Evolutionary conservation across 2,888 invertebrate genomes (phyloP).

Genomic region (Malthinus seriepunctatus): DNA sequence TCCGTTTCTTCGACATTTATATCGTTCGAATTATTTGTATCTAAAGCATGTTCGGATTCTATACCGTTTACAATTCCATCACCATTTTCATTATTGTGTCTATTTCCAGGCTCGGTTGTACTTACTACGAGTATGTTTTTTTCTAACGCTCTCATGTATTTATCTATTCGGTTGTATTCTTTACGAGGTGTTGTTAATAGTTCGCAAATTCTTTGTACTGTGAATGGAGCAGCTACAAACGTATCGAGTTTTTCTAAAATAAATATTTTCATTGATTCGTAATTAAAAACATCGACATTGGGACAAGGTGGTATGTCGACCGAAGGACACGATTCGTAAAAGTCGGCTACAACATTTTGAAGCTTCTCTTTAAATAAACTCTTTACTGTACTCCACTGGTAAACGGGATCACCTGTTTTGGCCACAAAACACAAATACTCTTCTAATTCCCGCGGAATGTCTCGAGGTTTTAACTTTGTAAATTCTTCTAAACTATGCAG

Average conservation of each 20-base stretch:
- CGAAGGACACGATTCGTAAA: slow-evolving; percentile 76
- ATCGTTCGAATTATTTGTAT: slow-evolving; percentile 57
- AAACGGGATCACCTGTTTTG: slow-evolving; percentile 91
- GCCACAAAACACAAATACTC: slow-evolving; percentile 90
- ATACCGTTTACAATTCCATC: slow-evolving; percentile 66
- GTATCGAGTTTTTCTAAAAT: slow-evolving; percentile 80
- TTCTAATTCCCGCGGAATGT: slow-evolving; percentile 86
- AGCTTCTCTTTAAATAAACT: slow-evolving; percentile 87
- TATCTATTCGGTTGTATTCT: slow-evolving; percentile 94
- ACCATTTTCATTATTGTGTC: slow-evolving; percentile 68
- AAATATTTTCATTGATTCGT: slow-evolving; percentile 84
- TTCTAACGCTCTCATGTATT: slow-evolving; percentile 95
- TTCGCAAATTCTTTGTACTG: slow-evolving; percentile 94
- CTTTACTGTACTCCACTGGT: slow-evolving; percentile 88
- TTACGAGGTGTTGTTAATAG: slow-evolving; percentile 87
- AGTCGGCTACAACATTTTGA: slow-evolving; percentile 83
- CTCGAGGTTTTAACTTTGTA: slow-evolving; percentile 73
- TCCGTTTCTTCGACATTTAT: slow-evolving; percentile 64
- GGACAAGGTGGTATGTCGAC: slow-evolving; percentile 84
- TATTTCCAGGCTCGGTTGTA: slow-evolving; percentile 70
- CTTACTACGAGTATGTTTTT: slow-evolving; percentile 91
- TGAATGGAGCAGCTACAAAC: slow-evolving; percentile 91
- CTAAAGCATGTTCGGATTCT: slow-evolving; percentile 59
- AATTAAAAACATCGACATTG: slow-evolving; percentile 89
- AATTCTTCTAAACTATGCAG: slow-evolving; percentile 83